Evolutionary conservation across 2,888 invertebrate species (phyloP), one percentile per base, ranked within the genome.

Genomic region (Ceratothoa steindachneri): DNA sequence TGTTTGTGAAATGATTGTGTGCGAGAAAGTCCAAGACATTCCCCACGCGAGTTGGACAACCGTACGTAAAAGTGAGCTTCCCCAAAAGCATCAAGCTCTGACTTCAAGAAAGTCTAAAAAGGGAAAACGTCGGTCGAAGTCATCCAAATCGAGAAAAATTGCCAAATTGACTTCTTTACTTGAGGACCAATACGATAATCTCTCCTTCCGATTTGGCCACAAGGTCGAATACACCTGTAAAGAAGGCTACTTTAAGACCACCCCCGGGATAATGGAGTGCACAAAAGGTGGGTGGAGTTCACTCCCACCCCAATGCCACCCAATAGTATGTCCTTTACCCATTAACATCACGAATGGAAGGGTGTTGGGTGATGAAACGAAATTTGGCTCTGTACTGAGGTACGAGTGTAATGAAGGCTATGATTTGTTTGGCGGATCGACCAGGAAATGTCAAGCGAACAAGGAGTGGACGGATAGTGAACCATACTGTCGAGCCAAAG

Each of bases 391-490:
- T 0, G 69, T 72, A 28, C 71, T 81, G 5, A 68, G 30, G 2
- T 81, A 81, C 68, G 71, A 69, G 15, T 82, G 82, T 65, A 74
- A 81, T 28, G 80, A 72, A 19, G 84, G 84, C 2, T 83, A 82
- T 80, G 80, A 81, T 24, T 77, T 84, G 0, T 79, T 81, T 9
- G 84, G 84, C 0, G 73, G 81, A 9, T 72, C 69, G 1, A 81
- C 82, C 2, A 78, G 82, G 22, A 81, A 74, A 0, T 79, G 79
- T 60, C 76, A 69, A 30, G 76, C 53, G 30, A 76, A 71, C 31
- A 79, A 79, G 52, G 76, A 76, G 30, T 79, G 79, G 79, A 81
- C 65, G 60, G 71, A 74, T 24, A 75, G 67, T 3, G 77, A 77
- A 52, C 80, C 80, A 1, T 73, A 68, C 70, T 80, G 80, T 60